Evolutionary conservation across 1,140 invertebrate genomes (phyloP).

Genomic region (Colletes latitarsis): DNA sequence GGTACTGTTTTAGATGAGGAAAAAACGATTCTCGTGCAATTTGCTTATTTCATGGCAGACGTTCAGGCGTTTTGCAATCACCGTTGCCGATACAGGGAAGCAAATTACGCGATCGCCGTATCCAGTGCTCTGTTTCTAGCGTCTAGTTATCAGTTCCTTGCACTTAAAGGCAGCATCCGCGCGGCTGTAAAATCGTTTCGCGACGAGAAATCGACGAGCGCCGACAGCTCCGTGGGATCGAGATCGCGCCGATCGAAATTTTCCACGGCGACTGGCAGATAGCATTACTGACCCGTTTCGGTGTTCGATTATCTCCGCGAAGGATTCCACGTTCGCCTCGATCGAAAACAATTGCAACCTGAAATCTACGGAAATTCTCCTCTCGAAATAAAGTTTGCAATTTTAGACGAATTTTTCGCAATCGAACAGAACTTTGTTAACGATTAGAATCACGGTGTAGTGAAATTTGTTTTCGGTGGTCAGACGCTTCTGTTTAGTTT

Average conservation of each 20-base stretch:
- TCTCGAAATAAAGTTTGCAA: too few species aligned
- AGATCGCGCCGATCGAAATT: conserved; percentile 58
- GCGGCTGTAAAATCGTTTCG: conserved; percentile 37
- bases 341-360: not conserved
- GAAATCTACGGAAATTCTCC: not conserved
- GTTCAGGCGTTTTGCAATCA: not conserved
- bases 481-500: too few species aligned
- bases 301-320: not conserved
- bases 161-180: conserved; percentile 48
- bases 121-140: conserved; percentile 47
- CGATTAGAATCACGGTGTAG: too few species aligned
- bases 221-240: conserved; percentile 63
- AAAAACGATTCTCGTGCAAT: not conserved
- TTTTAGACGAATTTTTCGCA: too few species aligned
- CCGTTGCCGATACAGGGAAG: conserved; percentile 17
- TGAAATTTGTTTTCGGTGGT: too few species aligned
- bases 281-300: not conserved
- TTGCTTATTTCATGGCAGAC: not conserved
- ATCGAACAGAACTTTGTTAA: too few species aligned
- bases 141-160: conserved; percentile 57
- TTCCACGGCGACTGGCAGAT: not conserved
- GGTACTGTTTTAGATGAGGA: too few species aligned
- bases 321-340: not conserved
- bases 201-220: conserved; percentile 54
- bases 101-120: conserved; percentile 44